phyloP scores from a whole-genome alignment of 2,113 vertebrate genomes.

The Otolemur garnettii region DNA sequence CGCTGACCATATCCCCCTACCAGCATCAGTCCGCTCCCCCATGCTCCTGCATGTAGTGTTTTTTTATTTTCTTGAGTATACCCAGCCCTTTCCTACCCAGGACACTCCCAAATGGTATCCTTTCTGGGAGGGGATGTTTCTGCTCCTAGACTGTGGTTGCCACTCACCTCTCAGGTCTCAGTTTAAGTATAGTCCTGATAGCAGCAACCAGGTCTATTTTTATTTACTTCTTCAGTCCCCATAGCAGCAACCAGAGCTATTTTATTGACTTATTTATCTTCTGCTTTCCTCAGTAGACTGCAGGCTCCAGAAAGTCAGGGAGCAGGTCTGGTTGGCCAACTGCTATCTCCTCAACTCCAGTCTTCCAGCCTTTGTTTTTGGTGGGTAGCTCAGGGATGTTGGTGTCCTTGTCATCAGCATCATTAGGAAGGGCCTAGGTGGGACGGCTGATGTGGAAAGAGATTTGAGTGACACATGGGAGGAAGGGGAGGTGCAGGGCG shows the following conservation, averaged over 20 bases:
- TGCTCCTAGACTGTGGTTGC: too few relatives aligned
- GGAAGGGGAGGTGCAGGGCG: too few relatives aligned
- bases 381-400: neutral
- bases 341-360: neutral
- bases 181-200: neutral
- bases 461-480: too few relatives aligned
- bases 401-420: too few relatives aligned
- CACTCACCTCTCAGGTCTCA: neutral
- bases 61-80: neutral
- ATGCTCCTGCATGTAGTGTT: rapidly evolving
- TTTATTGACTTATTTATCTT: neutral
- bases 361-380: neutral
- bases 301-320: neutral
- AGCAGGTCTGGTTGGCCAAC: neutral
- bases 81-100: neutral
- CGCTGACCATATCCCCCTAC: neutral
- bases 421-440: neutral
- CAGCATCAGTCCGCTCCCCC: neutral
- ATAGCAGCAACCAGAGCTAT: neutral
- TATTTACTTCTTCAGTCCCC: neutral
- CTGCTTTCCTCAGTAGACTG: neutral
- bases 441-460: neutral
- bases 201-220: neutral
- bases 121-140: rapidly evolving
- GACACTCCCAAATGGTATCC: neutral